Base-by-base conservation (phyloP, 64 coral and sea anemone genomes). In the Stichodactyla mertensii region DNA sequence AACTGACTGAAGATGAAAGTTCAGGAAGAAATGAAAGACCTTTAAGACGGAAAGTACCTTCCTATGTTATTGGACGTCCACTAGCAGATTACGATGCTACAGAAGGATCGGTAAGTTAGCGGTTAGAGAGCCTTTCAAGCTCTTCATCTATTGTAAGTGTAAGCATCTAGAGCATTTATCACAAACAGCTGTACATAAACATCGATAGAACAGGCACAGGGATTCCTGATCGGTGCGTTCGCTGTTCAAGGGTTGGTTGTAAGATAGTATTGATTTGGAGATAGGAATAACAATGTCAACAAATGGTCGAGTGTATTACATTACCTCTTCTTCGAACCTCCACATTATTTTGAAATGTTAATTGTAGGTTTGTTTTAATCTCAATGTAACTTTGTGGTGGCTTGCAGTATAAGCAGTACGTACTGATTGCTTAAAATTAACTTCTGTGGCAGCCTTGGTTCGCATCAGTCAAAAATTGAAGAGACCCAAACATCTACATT, bases 51-150 rank as follows among this genome's bases (percentile, higher is more conserved):
- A 82, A 64, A 70, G 85, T 86, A 7, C 90, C 90, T 14, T 92
- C 90, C 36, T 92, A 92, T 56, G 31, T 87, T 19, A 18, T 92
- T 23, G 90, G 90, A 69, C 86, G 77, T 57, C 90, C 90, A 51
- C 54, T 92, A 51, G 56, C 83, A 7, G 90, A 92, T 83, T 92
- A 87, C 78, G 90, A 92, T 84, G 90, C 90, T 18, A 87, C 77
- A 13, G 77, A 83, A 22, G 85, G 85, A 20, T 20, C 23, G 18
- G 89, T 91, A 82, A 67, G 84, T 52, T 28, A 20, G 6, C 1
- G 5, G 84, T 52, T 28, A 20, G 6, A 16, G 5, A 66, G 5
- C 16, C 64, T 18, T 57, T 13, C 22, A n/a, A n/a, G 36, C 36
- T 59, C 57, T 59, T 59, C 57, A 10, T 59, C 4, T 59, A 45